Conservation (phyloP, 2,888 invertebrate species). For the Iselma pallidipennis region DNA sequence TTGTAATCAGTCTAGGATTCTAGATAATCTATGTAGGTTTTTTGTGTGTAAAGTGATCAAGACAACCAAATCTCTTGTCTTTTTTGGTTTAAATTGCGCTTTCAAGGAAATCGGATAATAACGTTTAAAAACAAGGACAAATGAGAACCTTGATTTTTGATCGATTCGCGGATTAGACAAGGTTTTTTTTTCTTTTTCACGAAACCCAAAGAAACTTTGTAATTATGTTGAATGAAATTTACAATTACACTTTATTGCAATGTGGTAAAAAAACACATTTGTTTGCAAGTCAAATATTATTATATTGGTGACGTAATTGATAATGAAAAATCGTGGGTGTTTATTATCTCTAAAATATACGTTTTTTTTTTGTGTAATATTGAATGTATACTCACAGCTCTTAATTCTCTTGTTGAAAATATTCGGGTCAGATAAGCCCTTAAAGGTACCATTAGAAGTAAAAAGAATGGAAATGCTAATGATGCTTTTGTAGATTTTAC, state of each 20-base stretch:
- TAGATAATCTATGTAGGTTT: too few relatives aligned
- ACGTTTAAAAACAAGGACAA: constrained; percentile 21
- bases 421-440: constrained; percentile 71
- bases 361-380: neutral
- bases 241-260: neutral
- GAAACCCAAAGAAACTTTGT: neutral
- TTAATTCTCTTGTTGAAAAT: constrained; percentile 80
- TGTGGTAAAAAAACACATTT: neutral
- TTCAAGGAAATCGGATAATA: constrained; percentile 17
- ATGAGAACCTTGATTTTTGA: constrained; percentile 31
- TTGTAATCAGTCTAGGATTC: neutral
- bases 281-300: neutral
- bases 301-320: neutral
- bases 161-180: constrained; percentile 15
- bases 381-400: constrained; percentile 69
- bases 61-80: neutral
- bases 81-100: neutral
- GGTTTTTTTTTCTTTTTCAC: too few relatives aligned
- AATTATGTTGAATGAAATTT: too few relatives aligned
- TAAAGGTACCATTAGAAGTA: constrained; percentile 89
- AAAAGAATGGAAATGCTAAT: constrained; percentile 91
- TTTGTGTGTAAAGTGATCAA: too few relatives aligned
- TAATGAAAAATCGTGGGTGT: neutral
- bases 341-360: neutral
- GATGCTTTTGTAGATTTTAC: constrained; percentile 90